These are phyloP conservation scores for Onychomys leucogaster DNA, from an alignment of 2,797 vertebrate species.

Conservation along the genomic window DNA sequence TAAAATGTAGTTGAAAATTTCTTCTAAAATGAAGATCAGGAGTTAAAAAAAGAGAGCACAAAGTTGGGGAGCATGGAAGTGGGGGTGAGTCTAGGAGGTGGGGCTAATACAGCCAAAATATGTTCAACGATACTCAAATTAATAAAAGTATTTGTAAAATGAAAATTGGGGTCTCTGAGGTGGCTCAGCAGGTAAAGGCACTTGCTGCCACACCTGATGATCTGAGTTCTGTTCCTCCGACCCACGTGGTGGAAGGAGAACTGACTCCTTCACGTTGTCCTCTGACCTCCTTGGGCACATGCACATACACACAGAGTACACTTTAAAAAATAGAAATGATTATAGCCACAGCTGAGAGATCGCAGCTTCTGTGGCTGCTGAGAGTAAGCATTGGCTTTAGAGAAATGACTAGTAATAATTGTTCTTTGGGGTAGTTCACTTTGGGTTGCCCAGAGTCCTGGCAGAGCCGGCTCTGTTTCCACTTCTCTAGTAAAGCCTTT, in stretches of 20 bases:
- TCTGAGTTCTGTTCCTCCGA: neutral
- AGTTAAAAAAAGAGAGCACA: neutral
- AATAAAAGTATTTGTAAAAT: neutral
- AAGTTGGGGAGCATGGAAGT: neutral
- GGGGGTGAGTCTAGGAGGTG: neutral
- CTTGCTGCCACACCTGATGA: neutral
- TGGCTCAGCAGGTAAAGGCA: neutral
- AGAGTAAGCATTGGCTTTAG: neutral
- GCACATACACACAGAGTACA: neutral
- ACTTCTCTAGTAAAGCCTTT: neutral
- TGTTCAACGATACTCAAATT: neutral
- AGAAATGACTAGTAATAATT: neutral
- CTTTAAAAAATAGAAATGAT: constrained; percentile 18
- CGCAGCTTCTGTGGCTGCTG: neutral
- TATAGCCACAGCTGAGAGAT: neutral
- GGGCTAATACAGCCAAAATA: neutral
- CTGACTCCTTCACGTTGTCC: too few species aligned
- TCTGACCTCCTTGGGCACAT: too few species aligned
- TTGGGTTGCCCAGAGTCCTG: neutral
- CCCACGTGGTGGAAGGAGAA: neutral
- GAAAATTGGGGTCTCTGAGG: neutral
- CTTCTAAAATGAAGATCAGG: neutral
- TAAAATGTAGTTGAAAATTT: constrained; percentile 34
- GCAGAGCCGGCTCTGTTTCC: neutral
- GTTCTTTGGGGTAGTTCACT: neutral